These are phyloP conservation scores for Dryadula phaetusa DNA, from an alignment of 2,888 invertebrate genomes.

Conservation along the genomic window DNA sequence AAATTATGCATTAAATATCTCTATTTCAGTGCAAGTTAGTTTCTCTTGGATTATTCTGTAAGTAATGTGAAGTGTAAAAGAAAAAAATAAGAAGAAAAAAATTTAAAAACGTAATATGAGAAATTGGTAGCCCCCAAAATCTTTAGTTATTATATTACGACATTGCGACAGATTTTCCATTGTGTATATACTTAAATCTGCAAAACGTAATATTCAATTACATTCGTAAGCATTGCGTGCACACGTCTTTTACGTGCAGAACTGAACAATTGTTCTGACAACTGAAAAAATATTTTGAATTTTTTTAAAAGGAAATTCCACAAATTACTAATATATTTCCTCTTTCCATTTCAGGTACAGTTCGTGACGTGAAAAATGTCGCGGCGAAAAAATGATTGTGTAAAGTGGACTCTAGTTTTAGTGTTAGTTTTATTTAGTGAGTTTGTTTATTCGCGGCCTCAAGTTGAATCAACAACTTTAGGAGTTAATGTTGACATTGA, in stretches of 20 bases:
- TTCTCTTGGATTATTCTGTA: no score
- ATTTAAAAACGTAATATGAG: no score
- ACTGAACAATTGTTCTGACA: background rate
- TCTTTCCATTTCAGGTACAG: slow-evolving; percentile 71
- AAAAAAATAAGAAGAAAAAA: no score
- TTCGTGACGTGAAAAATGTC: slow-evolving; percentile 64
- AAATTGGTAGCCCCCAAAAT: no score
- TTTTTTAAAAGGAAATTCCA: background rate
- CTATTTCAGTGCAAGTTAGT: no score
- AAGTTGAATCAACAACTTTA: slow-evolving; percentile 55
- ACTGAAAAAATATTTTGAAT: background rate
- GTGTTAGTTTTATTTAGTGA: slow-evolving; percentile 68
- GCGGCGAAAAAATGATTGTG: slow-evolving; percentile 73
- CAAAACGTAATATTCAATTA: background rate
- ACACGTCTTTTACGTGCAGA: background rate
- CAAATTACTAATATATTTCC: background rate
- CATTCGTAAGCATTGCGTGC: background rate
- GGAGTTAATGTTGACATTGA: slow-evolving; percentile 55
- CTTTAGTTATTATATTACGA: no score
- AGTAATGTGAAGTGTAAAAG: no score
- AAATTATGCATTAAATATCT: no score
- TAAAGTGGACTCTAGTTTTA: slow-evolving; percentile 77
- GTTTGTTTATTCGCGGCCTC: slow-evolving; percentile 70
- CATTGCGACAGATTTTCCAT: no score
- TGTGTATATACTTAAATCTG: no score